Base-by-base conservation (phyloP, 2,113 vertebrate genomes). In the Amia ocellicauda region DNA sequence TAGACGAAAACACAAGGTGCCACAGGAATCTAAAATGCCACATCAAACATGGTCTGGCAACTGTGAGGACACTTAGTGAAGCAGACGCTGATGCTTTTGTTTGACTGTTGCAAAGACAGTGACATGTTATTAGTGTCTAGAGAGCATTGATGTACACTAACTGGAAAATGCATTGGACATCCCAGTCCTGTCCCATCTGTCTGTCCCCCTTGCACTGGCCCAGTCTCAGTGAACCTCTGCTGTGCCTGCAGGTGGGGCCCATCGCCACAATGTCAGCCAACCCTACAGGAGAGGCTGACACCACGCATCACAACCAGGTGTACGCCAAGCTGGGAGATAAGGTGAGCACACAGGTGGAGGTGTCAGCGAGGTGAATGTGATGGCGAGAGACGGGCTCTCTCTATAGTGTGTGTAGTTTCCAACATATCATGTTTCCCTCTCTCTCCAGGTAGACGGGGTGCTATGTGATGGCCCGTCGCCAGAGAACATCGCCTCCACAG, bases 301-400 rank as follows among this genome's bases (percentile, higher is more conserved):
- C 93, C 0, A 96, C 93, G 2, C 93, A 94, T 71, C 93, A 96
- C 83, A 95, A 96, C 71, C 93, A 96, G 41, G 93, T 96, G 58
- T 92, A 89, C 2, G 91, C 93, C 70, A 95, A 93, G 69, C 81
- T 96, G 45, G 91, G 91, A 28, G 70, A 94, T 26, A 91, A 94
- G 86, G 93, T 96, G 77, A 78, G 14, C 1, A 47, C 16, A 41
- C 31, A 1, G 31, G 31, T 36, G 31, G 31, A 36, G 31, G 31
- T 5, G 31, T 36, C 2, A 36, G 31, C 31, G 1, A 36, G 31
- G 31, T 5, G 31, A 36, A 36, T 5, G 31, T 7, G 31, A 36
- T 36, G 31, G 31, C 31, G 31, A 2, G 5, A 5, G 31, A 1
- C 31, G n/a, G 31, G 1, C 4, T 50, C 9, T 54, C 22, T 56